These are phyloP conservation scores for Lasiommata megera DNA, from an alignment of 2,888 invertebrate genomes.

Conservation along the genomic window DNA sequence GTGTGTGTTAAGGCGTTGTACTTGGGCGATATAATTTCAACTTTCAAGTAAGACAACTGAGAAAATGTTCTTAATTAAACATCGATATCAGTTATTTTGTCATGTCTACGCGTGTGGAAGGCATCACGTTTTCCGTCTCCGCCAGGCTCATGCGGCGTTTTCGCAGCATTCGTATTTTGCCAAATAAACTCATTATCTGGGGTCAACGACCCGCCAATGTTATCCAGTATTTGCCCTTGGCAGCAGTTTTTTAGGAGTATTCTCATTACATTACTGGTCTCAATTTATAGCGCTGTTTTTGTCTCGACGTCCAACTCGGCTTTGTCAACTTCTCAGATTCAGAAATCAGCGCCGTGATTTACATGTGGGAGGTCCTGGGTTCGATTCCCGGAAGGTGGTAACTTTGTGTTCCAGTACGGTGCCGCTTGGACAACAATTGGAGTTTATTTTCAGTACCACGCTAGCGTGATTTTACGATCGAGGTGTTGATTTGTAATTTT, in stretches of 20 bases:
- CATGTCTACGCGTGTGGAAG: not conserved
- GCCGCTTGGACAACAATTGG: too few species aligned
- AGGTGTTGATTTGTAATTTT: too few species aligned
- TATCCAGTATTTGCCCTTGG: slow-evolving; percentile 16
- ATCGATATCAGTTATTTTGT: not conserved
- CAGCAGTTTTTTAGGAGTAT: not conserved
- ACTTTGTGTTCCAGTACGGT: too few species aligned
- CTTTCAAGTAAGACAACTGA: too few species aligned
- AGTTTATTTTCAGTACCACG: too few species aligned
- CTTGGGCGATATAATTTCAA: too few species aligned
- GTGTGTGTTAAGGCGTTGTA: too few species aligned
- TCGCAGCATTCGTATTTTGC: slow-evolving; percentile 21
- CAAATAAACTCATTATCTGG: slow-evolving; percentile 28
- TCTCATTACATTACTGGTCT: not conserved
- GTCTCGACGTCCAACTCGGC: not conserved
- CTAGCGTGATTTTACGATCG: too few species aligned
- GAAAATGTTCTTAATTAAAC: too few species aligned
- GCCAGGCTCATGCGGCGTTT: slow-evolving; percentile 21
- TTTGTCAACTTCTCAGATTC: not conserved
- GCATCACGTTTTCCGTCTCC: slow-evolving; percentile 14
- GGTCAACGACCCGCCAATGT: slow-evolving; percentile 23
- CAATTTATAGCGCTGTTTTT: slow-evolving; percentile 10
- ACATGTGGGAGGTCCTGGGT: too few species aligned
- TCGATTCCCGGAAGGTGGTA: too few species aligned
- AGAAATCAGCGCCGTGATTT: not conserved